Evolutionary conservation across 35 echinoderm and acorn worm species (phyloP).

Genomic region (Holothuria glaberrima): DNA sequence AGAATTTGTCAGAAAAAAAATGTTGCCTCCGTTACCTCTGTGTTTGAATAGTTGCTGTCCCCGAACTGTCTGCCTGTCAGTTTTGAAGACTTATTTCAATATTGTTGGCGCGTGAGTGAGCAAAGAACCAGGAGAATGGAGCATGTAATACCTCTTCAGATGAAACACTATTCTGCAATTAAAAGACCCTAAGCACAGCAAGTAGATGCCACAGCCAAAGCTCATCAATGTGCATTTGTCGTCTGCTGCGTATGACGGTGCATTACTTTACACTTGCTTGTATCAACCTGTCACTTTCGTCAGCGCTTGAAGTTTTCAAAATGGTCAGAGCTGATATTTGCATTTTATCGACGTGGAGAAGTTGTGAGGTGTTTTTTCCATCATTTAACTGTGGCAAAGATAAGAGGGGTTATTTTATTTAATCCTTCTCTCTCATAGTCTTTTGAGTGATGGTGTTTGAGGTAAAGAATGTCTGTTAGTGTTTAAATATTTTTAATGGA

Average conservation of each 20-base stretch:
- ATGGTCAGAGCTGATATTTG: slow-evolving; percentile 22
- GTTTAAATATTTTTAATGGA: too few species aligned
- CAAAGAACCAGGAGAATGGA: slow-evolving; percentile 13
- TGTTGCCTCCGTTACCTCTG: too few species aligned
- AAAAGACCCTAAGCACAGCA: slow-evolving; percentile 9
- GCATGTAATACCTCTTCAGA: slow-evolving; percentile 40
- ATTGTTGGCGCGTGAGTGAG: slow-evolving; percentile 25
- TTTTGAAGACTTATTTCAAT: slow-evolving; percentile 49
- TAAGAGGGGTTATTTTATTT: too few species aligned
- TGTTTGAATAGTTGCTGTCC: too few species aligned
- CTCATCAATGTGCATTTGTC: slow-evolving; percentile 26
- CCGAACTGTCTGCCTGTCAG: slow-evolving; percentile 43
- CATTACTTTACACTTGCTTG: slow-evolving; percentile 30
- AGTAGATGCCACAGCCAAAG: background rate
- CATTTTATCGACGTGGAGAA: background rate
- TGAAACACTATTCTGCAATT: slow-evolving; percentile 39
- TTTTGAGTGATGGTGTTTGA: too few species aligned
- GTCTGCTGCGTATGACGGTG: slow-evolving; percentile 44
- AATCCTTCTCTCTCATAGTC: too few species aligned
- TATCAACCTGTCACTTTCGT: slow-evolving; percentile 39
- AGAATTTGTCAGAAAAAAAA: too few species aligned
- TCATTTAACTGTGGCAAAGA: background rate
- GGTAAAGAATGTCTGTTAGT: too few species aligned
- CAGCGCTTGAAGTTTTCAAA: slow-evolving; percentile 21
- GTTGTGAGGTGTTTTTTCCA: slow-evolving; percentile 16